phyloP scores from a whole-genome alignment of 2,113 vertebrate genomes.

The Alosa alosa region DNA sequence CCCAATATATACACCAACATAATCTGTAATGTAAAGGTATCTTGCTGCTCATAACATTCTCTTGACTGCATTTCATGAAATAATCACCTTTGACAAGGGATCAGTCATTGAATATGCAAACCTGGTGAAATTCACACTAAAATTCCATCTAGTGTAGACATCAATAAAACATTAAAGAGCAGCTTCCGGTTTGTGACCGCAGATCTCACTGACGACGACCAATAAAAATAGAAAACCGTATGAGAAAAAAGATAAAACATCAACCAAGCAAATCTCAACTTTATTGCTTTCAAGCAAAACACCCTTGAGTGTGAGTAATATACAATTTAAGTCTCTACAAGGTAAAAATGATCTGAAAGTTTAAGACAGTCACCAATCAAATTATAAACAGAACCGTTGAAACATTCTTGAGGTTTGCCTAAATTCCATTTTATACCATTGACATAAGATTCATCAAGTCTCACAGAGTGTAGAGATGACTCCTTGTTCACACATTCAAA shows the following conservation, averaged over 20 bases:
- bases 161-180: no score
- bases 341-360: constrained; percentile 7
- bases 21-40: no score
- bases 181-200: background rate
- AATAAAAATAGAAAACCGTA: background rate
- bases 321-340: constrained; percentile 1
- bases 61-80: no score
- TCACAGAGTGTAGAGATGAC: background rate
- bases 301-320: background rate
- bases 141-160: no score
- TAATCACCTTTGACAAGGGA: no score
- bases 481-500: constrained; percentile 1
- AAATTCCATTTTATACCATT: background rate
- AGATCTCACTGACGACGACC: background rate
- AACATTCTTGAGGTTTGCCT: constrained; percentile 5
- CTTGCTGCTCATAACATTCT: no score
- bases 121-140: background rate
- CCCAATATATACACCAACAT: no score
- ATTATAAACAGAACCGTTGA: background rate
- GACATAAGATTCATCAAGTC: background rate
- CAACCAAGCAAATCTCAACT: background rate
- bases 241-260: background rate
- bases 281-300: constrained; percentile 3
- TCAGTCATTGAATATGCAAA: no score
- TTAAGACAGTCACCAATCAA: background rate